Evolutionary conservation across 2,888 invertebrate species (phyloP).

Genomic region (Labia minor): DNA sequence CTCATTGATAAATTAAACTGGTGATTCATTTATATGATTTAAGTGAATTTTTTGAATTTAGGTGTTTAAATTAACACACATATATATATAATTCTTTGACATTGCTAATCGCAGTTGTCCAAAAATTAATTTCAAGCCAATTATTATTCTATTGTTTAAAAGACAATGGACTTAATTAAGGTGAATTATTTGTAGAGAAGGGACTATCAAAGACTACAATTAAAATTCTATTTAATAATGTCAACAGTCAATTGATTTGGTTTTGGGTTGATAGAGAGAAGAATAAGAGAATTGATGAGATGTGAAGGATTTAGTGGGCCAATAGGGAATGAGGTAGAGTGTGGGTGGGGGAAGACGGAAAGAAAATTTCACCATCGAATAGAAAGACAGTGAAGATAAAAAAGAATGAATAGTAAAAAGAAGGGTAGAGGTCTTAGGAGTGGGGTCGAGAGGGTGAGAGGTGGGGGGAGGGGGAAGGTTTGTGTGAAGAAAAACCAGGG

Average conservation of each 20-base stretch:
- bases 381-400: constrained; percentile 7
- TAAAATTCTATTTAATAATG: constrained; percentile 2
- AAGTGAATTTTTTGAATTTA: too few species aligned
- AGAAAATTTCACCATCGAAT: not conserved
- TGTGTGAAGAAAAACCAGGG: constrained; percentile 13
- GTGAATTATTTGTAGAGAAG: too few species aligned
- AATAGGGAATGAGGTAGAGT: too few species aligned
- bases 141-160: too few species aligned
- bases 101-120: too few species aligned
- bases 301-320: not conserved
- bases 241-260: constrained; percentile 8
- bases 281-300: not conserved
- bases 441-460: too few species aligned
- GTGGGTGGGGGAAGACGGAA: not conserved
- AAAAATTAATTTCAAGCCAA: too few species aligned
- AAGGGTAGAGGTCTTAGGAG: not conserved
- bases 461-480: not conserved
- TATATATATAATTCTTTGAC: too few species aligned
- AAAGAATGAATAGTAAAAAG: constrained; percentile 13
- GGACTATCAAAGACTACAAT: not conserved
- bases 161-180: too few species aligned
- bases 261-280: not conserved
- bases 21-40: too few species aligned
- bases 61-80: too few species aligned
- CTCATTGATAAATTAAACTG: too few species aligned